Base-by-base conservation (phyloP, 2,888 invertebrate species). In the Patella pellucida region DNA sequence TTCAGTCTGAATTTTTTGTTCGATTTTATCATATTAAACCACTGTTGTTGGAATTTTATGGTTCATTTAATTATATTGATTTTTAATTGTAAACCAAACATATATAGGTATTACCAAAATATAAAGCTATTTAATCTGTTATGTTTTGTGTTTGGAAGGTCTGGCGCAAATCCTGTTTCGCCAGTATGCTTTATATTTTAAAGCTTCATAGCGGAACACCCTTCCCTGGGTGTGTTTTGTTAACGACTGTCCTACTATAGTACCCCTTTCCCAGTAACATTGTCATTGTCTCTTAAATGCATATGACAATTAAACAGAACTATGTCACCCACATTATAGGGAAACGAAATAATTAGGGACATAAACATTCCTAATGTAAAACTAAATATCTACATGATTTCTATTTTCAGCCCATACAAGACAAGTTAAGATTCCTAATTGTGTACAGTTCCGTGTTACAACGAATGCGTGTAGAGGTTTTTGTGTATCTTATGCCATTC, bases 381-480 rank as follows among this genome's bases (percentile, higher is more conserved):
- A n/a, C n/a, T n/a, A n/a, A 50, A 15, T 50, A n/a, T 19, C 50
- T 62, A 15, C 27, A 4, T 73, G 27, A 31, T 52, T 56, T 62
- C 52, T 23, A n/a, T 56, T 69, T 84, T 68, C 85, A 95, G 95
- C 95, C 74, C 94, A 96, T 90, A 95, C 95, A 0, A 92, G 96
- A 78, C 94, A 93, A 86, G 94, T 96, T 82, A 94, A 94, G 83
- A 96, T 96, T 87, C 95, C 95, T 7, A 95, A 95, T 85, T 97
- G 96, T 91, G 94, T 96, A 0, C 94, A 95, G 86, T 96, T 96
- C 90, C 93, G 94, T 84, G 94, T 96, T 87, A 95, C 95, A 71
- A 96, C 96, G 51, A 96, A 96, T 90, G 96, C 96, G 0, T 96
- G 96, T 88, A 93, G 96, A 19, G 96, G 96, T 0, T 96, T 93